Percentiles rank a stretch among this genome's conserved stretches.
Conservation (phyloP, 2,113 vertebrate genomes). For the Camelus bactrianus region DNA sequence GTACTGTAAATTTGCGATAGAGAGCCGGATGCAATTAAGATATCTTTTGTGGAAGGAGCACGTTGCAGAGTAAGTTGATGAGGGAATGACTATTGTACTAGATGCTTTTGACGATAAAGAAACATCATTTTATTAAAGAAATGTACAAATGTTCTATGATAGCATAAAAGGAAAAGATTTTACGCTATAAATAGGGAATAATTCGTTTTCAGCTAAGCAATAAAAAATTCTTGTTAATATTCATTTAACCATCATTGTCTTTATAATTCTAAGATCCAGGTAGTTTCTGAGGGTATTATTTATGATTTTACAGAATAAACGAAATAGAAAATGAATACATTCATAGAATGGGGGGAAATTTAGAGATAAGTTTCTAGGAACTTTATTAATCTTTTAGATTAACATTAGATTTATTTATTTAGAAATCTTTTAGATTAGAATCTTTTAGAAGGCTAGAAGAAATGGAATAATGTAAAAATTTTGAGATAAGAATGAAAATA, state of each 20-base stretch:
- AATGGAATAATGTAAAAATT: conserved; percentile 4
- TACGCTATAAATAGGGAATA: not conserved
- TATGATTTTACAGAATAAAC: conserved; percentile 52
- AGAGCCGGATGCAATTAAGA: conserved; percentile 82
- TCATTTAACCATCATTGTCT: conserved; percentile 17
- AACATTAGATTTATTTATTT: conserved; percentile 31
- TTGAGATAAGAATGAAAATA: conserved; percentile 33
- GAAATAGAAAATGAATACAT: conserved; percentile 40
- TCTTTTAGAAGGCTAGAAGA: conserved; percentile 35
- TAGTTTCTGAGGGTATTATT: conserved; percentile 56
- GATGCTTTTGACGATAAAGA: conserved; percentile 65
- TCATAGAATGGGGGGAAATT: not conserved
- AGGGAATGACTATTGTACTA: conserved; percentile 65
- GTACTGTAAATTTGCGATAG: conserved; percentile 79
- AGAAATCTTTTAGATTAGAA: conserved; percentile 38
- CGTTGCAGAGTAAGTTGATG: conserved; percentile 75
- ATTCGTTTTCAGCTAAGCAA: conserved; percentile 3
- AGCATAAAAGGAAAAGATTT: conserved; percentile 72
- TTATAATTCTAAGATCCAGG: conserved; percentile 50
- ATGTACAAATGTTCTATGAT: conserved; percentile 72
- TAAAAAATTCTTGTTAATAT: conserved; percentile 14
- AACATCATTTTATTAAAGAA: conserved; percentile 77
- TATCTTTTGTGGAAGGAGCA: conserved; percentile 75
- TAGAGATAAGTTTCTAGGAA: not conserved
- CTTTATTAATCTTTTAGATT: conserved; percentile 42